Base-by-base conservation (phyloP, 2,888 invertebrate species). In the Drosophila flavopinicola region DNA sequence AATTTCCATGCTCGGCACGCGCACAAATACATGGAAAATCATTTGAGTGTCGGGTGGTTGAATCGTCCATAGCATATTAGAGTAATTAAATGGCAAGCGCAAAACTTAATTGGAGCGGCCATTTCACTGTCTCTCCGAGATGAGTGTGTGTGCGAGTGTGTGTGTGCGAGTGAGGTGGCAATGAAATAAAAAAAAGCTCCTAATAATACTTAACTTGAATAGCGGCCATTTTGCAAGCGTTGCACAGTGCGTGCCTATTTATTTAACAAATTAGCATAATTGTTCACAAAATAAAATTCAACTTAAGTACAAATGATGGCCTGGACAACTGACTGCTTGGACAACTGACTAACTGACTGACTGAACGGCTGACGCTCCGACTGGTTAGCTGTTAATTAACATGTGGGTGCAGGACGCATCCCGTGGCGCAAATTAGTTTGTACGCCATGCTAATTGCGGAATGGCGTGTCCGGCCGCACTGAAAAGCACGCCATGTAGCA, bases 261-360 rank as follows among this genome's bases (percentile, higher is more conserved):
- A 87, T 87, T 88, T 88, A 88, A 84, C 88, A 85, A 88, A 89
- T 89, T 89, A 89, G 84, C 88, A 89, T 89, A 89, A 89, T 89
- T 89, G 88, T 89, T 86, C 85, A 80, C 76, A 71, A 86, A 87
- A 88, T 88, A 87, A 88, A 89, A 88, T 78, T 86, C 85, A 86
- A 86, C 88, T 87, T 88, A 85, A 86, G 73, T 87, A 84, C 87
- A 84, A 84, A 84, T 84, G 83, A 84, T 82, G 86, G 75, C 45
- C 58, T 37, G 2, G 13, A n/a, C 27, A 4, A 2, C 9, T 33
- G 10, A 10, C 32, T 1, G n/a, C 7, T 32, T 48, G 37, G 7
- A 25, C 29, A 15, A 13, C 32, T 2, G 9, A 1, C 38, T 13
- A n/a, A n/a, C 38, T n/a, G 17, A 10, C 41, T 20, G 25, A 10